Conservation (phyloP, 2,113 vertebrate species). For the Odocoileus hemionus region DNA sequence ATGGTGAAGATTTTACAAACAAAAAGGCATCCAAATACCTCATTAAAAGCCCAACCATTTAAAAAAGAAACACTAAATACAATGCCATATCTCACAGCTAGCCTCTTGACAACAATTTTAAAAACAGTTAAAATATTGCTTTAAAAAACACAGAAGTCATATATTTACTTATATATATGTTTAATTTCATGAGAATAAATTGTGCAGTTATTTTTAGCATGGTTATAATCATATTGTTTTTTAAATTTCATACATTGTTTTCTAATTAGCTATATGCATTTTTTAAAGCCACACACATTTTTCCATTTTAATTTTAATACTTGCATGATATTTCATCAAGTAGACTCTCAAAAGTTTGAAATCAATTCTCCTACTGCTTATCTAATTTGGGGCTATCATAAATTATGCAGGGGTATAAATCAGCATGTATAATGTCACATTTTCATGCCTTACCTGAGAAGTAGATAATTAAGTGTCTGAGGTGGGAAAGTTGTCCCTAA, state of each 20-base stretch:
- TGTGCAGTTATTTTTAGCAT: neutral
- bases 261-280: neutral
- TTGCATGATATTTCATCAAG: conserved; percentile 1
- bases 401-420: neutral
- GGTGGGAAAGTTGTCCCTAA: neutral
- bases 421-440: neutral
- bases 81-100: neutral
- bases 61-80: neutral
- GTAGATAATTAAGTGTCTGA: neutral
- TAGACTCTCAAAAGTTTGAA: conserved; percentile 26
- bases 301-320: neutral
- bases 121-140: neutral
- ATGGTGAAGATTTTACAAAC: neutral
- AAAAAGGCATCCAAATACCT: neutral
- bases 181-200: neutral
- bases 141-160: neutral
- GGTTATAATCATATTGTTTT: neutral
- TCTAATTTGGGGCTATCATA: neutral
- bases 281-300: neutral
- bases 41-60: neutral
- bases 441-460: neutral
- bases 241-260: conserved; percentile 18
- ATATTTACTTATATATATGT: neutral
- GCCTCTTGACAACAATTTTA: neutral
- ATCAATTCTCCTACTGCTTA: neutral